phyloP scores from a whole-genome alignment of 2,797 vertebrate genomes.

The Phrynocephalus guinanensis region DNA sequence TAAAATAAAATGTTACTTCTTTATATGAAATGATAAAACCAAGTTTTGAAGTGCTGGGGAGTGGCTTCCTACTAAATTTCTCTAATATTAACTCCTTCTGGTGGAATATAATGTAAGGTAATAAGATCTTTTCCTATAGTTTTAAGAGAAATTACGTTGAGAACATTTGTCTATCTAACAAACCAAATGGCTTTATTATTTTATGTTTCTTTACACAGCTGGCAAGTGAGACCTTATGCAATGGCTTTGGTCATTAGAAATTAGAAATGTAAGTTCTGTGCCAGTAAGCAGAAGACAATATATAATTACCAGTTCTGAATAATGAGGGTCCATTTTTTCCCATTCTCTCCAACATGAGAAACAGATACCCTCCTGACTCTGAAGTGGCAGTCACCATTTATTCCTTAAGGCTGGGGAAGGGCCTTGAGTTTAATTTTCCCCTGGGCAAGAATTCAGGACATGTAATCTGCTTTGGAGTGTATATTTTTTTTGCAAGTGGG shows the following conservation, averaged over 20 bases:
- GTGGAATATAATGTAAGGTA: neutral
- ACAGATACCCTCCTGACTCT: neutral
- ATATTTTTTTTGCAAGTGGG: neutral
- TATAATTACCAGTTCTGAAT: neutral
- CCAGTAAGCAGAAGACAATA: neutral
- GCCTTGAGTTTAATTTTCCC: neutral
- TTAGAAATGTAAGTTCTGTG: neutral
- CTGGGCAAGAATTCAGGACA: neutral
- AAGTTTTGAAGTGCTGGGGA: neutral
- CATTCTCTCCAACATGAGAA: neutral
- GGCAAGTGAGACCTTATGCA: neutral
- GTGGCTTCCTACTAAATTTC: neutral
- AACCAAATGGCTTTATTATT: neutral
- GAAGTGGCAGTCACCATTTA: neutral
- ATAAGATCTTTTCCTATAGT: neutral
- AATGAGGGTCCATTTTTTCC: neutral
- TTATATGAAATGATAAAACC: neutral
- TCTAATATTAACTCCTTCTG: neutral
- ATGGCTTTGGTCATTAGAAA: neutral
- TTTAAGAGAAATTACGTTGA: neutral
- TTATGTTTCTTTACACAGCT: neutral
- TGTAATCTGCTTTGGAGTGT: neutral
- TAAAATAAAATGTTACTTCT: constrained; percentile 2
- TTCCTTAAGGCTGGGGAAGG: neutral
- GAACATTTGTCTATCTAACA: neutral